A percentile compares a stretch with the other conserved stretches of the same genome.
These are phyloP conservation scores for Parascotia fuliginaria DNA, from an alignment of 2,888 invertebrate species.

Conservation along the genomic window DNA sequence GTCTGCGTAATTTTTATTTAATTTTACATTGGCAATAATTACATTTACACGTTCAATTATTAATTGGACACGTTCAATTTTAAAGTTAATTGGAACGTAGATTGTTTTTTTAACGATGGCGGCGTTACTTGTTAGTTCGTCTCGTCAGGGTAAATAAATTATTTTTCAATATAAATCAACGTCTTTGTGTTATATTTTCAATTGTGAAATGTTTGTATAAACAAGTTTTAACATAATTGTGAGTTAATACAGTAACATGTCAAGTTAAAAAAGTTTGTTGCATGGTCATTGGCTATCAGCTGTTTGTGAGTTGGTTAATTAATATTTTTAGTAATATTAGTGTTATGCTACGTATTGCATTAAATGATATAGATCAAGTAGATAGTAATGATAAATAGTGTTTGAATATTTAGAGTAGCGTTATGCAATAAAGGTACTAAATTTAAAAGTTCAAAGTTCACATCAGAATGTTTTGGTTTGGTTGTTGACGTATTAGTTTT, in stretches of 20 bases:
- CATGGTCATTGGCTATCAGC: slow-evolving; percentile 66
- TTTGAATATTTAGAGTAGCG: slow-evolving; percentile 19
- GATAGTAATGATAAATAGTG: slow-evolving; percentile 8
- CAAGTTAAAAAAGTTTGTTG: slow-evolving; percentile 42
- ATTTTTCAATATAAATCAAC: slow-evolving; percentile 46
- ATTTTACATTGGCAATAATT: too few species aligned
- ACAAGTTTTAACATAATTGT: slow-evolving; percentile 9
- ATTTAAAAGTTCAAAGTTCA: slow-evolving; percentile 81
- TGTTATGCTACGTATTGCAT: neutral
- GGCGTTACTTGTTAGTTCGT: slow-evolving; percentile 83
- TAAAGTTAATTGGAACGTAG: slow-evolving; percentile 44
- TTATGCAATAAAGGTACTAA: slow-evolving; percentile 73
- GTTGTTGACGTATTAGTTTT: slow-evolving; percentile 43
- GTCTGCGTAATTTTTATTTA: too few species aligned
- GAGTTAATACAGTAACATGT: slow-evolving; percentile 8
- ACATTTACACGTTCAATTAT: too few species aligned
- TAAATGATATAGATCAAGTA: slow-evolving; percentile 6
- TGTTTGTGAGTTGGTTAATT: slow-evolving; percentile 58
- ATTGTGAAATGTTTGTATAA: slow-evolving; percentile 18
- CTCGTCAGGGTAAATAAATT: slow-evolving; percentile 83
- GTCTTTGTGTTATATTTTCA: slow-evolving; percentile 9
- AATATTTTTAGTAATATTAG: slow-evolving; percentile 33
- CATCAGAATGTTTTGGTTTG: slow-evolving; percentile 62
- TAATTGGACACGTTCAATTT: too few species aligned
- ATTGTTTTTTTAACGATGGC: slow-evolving; percentile 74